Base-by-base conservation (phyloP, 2,113 vertebrate genomes). In the Lasiurus cinereus region DNA sequence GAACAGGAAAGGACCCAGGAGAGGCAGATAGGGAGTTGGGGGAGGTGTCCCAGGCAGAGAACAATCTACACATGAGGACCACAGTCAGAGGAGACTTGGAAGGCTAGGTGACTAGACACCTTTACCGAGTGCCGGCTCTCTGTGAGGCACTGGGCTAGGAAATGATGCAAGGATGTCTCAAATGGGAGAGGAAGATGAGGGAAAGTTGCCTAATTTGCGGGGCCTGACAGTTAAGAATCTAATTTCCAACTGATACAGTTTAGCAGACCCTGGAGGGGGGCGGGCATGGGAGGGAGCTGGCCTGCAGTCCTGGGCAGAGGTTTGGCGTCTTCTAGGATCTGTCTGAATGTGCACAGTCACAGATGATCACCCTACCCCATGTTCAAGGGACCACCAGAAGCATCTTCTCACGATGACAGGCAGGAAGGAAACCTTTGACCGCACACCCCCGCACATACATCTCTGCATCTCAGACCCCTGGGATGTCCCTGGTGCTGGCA, bases 371-470 rank as follows among this genome's bases (percentile, higher is more conserved):
- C 12, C 31, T 13, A 6, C 36, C 12, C 39, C 21, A 5, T 1
- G 31, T 69, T 54, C 16, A 4, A 77, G 88, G 36, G 22, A 43
- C 72, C 62, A 29, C 5, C 59, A 29, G 69, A 66, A 69, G 84
- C 36, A 36, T 54, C 89, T 66, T 24, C 83, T 74, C n/a, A 2
- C 9, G 24, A 19, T 33, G 59, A 74, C 69, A 78, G 73, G 16
- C 67, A 62, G 64, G 92, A 50, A 46, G 7, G 31, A 92, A 72
- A 21, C 29, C 52, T 80, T 64, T 0, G 0, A 77, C 67, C 1
- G 8, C 39, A 64, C 33, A 18, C 64, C 43, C n/a, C 2, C 15
- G 50, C 43, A 39, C 18, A 0, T 5, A 1, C 39, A 3, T 16
- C 31, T 29, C 33, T 0, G 0, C 1, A 5, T 39, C n/a, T 16